Conservation (phyloP, 2,113 vertebrate species). For the Urocolius indicus region DNA sequence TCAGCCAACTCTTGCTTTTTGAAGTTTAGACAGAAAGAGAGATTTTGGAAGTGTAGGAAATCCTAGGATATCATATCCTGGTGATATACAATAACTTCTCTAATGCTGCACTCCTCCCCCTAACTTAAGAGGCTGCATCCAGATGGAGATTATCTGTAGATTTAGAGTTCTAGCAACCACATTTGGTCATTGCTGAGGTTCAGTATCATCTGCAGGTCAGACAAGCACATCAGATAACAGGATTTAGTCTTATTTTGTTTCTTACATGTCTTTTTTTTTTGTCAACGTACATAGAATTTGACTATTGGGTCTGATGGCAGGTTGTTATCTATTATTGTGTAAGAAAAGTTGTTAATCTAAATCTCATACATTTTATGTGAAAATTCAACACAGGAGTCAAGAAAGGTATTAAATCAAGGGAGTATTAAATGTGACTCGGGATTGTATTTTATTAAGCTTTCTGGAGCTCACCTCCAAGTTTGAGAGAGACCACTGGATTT, state of each 20-base stretch:
- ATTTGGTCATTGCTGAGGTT: neutral
- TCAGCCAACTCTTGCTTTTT: neutral
- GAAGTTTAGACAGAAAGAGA: neutral
- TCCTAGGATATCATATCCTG: neutral
- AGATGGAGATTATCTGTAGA: neutral
- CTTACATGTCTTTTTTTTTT: neutral
- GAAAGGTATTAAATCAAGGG: neutral
- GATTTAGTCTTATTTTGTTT: neutral
- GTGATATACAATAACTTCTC: neutral
- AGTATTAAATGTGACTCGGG: neutral
- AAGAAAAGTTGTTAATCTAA: neutral
- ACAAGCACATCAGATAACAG: neutral
- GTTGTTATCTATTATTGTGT: neutral
- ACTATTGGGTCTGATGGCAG: neutral
- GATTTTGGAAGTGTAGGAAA: neutral
- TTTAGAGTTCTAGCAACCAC: neutral
- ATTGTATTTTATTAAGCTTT: neutral
- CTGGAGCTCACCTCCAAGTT: neutral
- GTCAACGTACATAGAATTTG: neutral
- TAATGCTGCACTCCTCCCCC: accelerated
- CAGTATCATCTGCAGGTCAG: neutral
- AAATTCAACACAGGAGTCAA: neutral
- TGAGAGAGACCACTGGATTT: neutral
- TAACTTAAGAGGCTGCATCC: neutral
- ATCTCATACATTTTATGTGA: neutral